A percentile compares a stretch with the other conserved stretches of the same genome.
Conservation (phyloP, 2,113 vertebrate species). For the Clinocottus analis region DNA sequence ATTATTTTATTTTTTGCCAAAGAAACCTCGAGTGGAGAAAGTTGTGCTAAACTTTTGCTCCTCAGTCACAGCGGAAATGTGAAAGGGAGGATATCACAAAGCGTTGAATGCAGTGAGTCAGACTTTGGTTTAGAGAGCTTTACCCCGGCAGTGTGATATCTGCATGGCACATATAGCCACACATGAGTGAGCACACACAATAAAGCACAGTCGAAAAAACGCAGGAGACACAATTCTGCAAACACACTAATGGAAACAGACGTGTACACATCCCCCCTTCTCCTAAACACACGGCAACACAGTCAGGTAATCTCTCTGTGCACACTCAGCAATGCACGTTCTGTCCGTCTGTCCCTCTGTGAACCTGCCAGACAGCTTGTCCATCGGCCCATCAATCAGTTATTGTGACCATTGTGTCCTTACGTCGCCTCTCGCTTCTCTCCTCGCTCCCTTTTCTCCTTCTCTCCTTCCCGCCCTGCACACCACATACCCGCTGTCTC, state of each 20-base stretch:
- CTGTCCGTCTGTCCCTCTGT: conserved; percentile 56
- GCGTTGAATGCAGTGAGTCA: conserved; percentile 70
- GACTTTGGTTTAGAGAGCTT: conserved; percentile 62
- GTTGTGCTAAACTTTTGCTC: conserved; percentile 74
- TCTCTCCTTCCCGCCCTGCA: conserved; percentile 73
- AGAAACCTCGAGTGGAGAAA: conserved; percentile 66
- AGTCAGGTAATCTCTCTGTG: conserved; percentile 66
- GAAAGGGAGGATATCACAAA: conserved; percentile 73
- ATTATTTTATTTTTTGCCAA: conserved; percentile 32
- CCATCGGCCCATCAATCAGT: conserved; percentile 56
- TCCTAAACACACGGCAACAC: conserved; percentile 42
- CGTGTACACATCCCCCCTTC: conserved; percentile 38
- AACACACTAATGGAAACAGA: conserved; percentile 68
- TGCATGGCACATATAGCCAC: conserved; percentile 74
- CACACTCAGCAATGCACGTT: conserved; percentile 65
- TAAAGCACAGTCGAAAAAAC: conserved; percentile 60
- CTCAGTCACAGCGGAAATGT: conserved; percentile 67
- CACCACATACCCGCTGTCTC: conserved; percentile 79
- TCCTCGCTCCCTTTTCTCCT: conserved; percentile 44
- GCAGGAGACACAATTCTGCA: conserved; percentile 63
- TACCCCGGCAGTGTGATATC: conserved; percentile 71
- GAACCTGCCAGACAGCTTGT: conserved; percentile 49
- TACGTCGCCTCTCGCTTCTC: conserved; percentile 55
- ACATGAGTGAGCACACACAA: conserved; percentile 76
- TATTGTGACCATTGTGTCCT: conserved; percentile 69